Percentiles rank a stretch among this genome's conserved stretches.
Evolutionary conservation across 2,888 invertebrate genomes (phyloP).

Genomic region (Drosophila atroscutellata): DNA sequence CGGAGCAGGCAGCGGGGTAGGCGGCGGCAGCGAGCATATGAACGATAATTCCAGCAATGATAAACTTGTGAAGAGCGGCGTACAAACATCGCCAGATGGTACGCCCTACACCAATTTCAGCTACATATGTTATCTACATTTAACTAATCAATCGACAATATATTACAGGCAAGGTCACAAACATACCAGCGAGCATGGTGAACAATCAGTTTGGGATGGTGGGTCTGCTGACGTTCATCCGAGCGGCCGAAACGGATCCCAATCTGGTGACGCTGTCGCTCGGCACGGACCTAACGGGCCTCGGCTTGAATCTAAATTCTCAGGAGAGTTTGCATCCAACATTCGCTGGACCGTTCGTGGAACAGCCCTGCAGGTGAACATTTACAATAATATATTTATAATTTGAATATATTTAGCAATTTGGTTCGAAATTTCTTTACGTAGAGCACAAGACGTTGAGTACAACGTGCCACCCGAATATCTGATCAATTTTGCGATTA

Average conservation of each 20-base stretch:
- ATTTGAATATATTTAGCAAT: neutral
- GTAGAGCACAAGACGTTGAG: slow-evolving; percentile 98
- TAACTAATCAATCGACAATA: neutral
- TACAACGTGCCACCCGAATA: slow-evolving; percentile 99
- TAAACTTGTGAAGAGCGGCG: slow-evolving; percentile 90
- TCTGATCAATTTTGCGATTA: slow-evolving; percentile 98
- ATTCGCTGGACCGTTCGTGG: slow-evolving; percentile 99
- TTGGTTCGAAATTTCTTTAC: neutral
- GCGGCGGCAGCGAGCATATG: slow-evolving; percentile 83
- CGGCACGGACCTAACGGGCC: slow-evolving; percentile 98
- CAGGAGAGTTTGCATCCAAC: slow-evolving; percentile 99
- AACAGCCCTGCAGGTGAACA: slow-evolving; percentile 93
- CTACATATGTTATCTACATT: neutral
- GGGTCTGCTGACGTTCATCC: slow-evolving; percentile 98
- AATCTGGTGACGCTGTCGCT: slow-evolving; percentile 98
- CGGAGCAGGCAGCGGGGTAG: slow-evolving; percentile 70
- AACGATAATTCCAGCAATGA: slow-evolving; percentile 85
- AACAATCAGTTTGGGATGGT: slow-evolving; percentile 99
- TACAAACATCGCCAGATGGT: slow-evolving; percentile 98
- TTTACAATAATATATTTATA: neutral
- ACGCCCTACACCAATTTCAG: slow-evolving; percentile 36
- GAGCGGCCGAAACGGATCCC: slow-evolving; percentile 98
- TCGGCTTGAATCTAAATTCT: slow-evolving; percentile 99
- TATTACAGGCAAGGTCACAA: slow-evolving; percentile 94
- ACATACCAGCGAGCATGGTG: slow-evolving; percentile 99